Evolutionary conservation across 2,888 invertebrate genomes (phyloP), one percentile per base, ranked within the genome.

Genomic region (Tanaodytes sp.): DNA sequence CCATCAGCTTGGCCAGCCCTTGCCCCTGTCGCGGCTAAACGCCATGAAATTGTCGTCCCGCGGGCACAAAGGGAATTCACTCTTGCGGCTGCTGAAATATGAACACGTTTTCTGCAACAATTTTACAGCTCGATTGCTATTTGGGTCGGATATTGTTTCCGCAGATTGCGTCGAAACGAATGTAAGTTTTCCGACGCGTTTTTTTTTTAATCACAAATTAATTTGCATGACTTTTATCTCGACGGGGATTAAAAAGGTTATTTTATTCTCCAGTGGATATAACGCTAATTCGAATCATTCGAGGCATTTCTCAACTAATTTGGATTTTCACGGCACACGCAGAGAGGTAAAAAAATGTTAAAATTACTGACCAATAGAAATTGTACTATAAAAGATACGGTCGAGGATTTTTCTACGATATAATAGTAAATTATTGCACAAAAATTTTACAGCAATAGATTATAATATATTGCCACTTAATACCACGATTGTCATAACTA

Each of bases 1-100:
- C 65, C 73, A 73, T 74, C 73, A 63, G 73, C 66, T 57, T 63
- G 74, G 75, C 76, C 75, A 75, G 75, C 74, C 77, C 77, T 75
- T 77, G 33, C 51, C 73, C 76, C 76, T 77, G 75, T 76, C 79
- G 79, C 80, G 76, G 67, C 79, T 83, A 83, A 82, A 84, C 80
- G 80, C 82, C 81, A 80, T 82, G 80, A 84, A 84, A 84, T 83
- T 83, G 83, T 83, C 83, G 80, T 83, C 76, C 77, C 75, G 76
- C 78, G 78, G 79, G 79, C 80, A 82, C 82, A 82, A 82, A 82
- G 80, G 76, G 79, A 82, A 81, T 80, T 80, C 79, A 76, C 80
- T 78, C 76, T 77, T 73, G 73, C 55, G 48, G 72, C 77, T 78
- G 75, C 76, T 80, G 76, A 80, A 81, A 81, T 80, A 81, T 80